Conservation (phyloP, 2,797 vertebrate species). For the Clarias fuscus region DNA sequence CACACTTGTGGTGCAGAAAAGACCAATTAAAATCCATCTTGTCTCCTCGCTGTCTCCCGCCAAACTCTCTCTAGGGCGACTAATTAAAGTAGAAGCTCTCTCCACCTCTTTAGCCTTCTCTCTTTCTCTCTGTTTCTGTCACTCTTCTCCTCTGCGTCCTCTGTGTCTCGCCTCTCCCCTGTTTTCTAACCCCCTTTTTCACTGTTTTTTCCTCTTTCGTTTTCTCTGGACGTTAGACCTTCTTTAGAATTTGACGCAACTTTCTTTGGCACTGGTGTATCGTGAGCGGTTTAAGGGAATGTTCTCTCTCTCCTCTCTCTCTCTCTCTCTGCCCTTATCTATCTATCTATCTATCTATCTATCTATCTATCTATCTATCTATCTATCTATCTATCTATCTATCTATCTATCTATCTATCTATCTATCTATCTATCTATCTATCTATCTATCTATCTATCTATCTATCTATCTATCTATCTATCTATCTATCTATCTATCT, state of each 20-base stretch:
- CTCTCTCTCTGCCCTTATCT: background rate
- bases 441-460: too few relatives aligned
- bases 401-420: too few relatives aligned
- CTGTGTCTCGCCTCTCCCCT: slow-evolving; percentile 39
- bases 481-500: background rate
- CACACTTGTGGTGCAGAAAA: slow-evolving; percentile 63
- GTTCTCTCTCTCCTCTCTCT: background rate
- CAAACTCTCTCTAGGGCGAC: slow-evolving; percentile 72
- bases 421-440: too few relatives aligned
- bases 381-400: too few relatives aligned
- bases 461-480: slow-evolving; percentile 1
- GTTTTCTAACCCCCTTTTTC: slow-evolving; percentile 39
- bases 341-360: background rate
- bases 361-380: too few relatives aligned
- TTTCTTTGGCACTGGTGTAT: slow-evolving; percentile 25
- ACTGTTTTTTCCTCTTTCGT: slow-evolving; percentile 31
- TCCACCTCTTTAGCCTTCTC: slow-evolving; percentile 44
- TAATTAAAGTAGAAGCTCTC: slow-evolving; percentile 73
- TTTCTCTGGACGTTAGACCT: slow-evolving; percentile 49
- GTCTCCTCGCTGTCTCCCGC: slow-evolving; percentile 67
- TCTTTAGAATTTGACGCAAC: slow-evolving; percentile 50
- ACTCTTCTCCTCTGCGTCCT: slow-evolving; percentile 34
- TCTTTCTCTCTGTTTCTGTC: slow-evolving; percentile 39
- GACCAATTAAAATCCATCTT: slow-evolving; percentile 80
- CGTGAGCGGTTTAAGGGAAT: background rate